Evolutionary conservation across 2,888 invertebrate genomes (phyloP).

Genomic region (Spodoptera littoralis): DNA sequence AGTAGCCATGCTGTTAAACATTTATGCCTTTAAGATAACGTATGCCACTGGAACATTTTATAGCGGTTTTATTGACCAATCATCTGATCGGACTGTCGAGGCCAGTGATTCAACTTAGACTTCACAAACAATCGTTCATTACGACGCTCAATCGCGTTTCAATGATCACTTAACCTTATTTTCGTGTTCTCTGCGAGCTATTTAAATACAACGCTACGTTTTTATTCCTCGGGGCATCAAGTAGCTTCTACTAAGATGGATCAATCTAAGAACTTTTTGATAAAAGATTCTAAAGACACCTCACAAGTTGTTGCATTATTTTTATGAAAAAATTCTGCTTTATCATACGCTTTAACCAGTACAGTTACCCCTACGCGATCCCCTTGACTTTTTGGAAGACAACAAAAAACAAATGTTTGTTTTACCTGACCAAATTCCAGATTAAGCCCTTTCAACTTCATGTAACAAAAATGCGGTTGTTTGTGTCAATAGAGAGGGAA

Average conservation of each 20-base stretch:
- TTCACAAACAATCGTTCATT: slow-evolving; percentile 73
- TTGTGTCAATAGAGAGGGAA: slow-evolving; percentile 77
- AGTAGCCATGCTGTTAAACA: slow-evolving; percentile 81
- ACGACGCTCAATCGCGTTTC: slow-evolving; percentile 23
- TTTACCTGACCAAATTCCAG: slow-evolving; percentile 81
- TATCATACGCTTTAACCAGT: slow-evolving; percentile 21
- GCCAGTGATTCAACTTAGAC: slow-evolving; percentile 69
- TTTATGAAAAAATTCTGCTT: slow-evolving; percentile 15
- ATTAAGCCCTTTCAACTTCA: slow-evolving; percentile 80
- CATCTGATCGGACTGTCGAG: slow-evolving; percentile 77
- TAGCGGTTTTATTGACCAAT: slow-evolving; percentile 80
- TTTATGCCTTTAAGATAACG: slow-evolving; percentile 84
- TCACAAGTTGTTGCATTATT: slow-evolving; percentile 23
- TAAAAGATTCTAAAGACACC: slow-evolving; percentile 8
- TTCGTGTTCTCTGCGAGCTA: slow-evolving; percentile 9
- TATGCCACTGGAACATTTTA: slow-evolving; percentile 80
- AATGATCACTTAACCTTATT: slow-evolving; percentile 44
- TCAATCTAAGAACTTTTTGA: slow-evolving; percentile 5
- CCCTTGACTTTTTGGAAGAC: slow-evolving; percentile 67
- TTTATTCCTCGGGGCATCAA: slow-evolving; percentile 8
- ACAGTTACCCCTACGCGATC: slow-evolving; percentile 29
- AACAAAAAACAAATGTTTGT: slow-evolving; percentile 77
- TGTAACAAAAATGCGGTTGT: slow-evolving; percentile 79
- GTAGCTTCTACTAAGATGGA: slow-evolving; percentile 16
- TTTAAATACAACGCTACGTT: slow-evolving; percentile 11